phyloP scores from a whole-genome alignment of 2,888 invertebrate genomes.

The Watsonalla binaria region DNA sequence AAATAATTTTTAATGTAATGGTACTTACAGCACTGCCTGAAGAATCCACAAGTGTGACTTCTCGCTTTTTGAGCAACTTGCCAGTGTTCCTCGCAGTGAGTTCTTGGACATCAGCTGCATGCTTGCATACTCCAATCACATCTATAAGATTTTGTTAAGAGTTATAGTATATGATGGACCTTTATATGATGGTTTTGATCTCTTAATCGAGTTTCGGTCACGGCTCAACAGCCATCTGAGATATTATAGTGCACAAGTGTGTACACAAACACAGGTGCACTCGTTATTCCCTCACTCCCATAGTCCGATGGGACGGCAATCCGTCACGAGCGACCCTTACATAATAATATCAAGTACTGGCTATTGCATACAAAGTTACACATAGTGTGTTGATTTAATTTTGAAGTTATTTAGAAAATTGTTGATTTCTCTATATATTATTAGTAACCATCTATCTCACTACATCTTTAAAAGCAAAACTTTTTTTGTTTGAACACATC shows the following conservation, averaged over 20 bases:
- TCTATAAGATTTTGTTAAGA: constrained; percentile 76
- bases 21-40: constrained; percentile 81
- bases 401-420: no score
- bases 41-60: constrained; percentile 91
- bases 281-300: no score
- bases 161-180: background rate
- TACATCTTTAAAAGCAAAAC: background rate
- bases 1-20: background rate
- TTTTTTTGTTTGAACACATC: no score
- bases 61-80: constrained; percentile 92
- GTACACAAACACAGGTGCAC: no score
- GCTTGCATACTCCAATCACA: constrained; percentile 92
- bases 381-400: no score
- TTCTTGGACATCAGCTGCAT: constrained; percentile 82
- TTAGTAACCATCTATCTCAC: no score
- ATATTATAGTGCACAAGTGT: no score
- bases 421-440: no score
- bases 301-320: no score
- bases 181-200: background rate
- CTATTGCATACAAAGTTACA: background rate
- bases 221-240: no score
- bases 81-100: constrained; percentile 86
- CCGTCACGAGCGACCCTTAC: no score
- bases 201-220: no score
- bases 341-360: background rate